Percentiles rank a stretch among this genome's conserved stretches.
Conservation (phyloP, 1,140 invertebrate species). For the Drosophila pandora region DNA sequence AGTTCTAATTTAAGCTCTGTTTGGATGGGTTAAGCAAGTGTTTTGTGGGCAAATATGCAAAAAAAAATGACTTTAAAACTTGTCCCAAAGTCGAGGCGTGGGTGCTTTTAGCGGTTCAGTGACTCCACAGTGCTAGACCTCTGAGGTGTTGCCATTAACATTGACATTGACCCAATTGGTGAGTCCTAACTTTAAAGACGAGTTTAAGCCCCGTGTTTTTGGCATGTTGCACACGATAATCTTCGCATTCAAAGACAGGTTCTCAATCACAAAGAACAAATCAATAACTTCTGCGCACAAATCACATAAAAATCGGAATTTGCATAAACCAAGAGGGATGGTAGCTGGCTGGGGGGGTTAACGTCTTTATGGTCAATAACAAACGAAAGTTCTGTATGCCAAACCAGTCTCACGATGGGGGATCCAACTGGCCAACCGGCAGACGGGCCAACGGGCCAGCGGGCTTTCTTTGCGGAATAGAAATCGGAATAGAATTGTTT, state of each 20-base stretch:
- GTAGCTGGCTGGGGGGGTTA: neutral
- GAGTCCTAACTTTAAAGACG: neutral
- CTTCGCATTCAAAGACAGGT: conserved; percentile 27
- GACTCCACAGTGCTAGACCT: conserved; percentile 9
- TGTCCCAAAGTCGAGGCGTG: conserved; percentile 2
- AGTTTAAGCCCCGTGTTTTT: conserved; percentile 6
- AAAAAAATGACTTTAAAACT: neutral
- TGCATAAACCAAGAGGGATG: conserved; percentile 21
- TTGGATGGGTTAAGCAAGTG: conserved; percentile 7
- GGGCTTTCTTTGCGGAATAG: conserved; percentile 34
- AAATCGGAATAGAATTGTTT: conserved; percentile 26
- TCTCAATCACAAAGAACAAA: conserved; percentile 39
- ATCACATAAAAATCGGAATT: conserved; percentile 32
- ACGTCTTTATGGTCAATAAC: conserved; percentile 43
- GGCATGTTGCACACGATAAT: conserved; percentile 20
- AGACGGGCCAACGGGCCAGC: too few species aligned
- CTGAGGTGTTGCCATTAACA: conserved; percentile 11
- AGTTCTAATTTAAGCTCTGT: conserved; percentile 21
- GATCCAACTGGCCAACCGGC: neutral
- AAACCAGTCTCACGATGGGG: conserved; percentile 25
- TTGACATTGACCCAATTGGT: conserved; percentile 48
- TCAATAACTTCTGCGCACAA: conserved; percentile 49
- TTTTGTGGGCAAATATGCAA: neutral
- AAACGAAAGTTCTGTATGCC: conserved; percentile 46
- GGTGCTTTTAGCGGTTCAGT: conserved; percentile 23